Evolutionary conservation across 2,113 vertebrate species (phyloP), one percentile per base, ranked within the genome.

Genomic region (Corythornis madagascariensis): DNA sequence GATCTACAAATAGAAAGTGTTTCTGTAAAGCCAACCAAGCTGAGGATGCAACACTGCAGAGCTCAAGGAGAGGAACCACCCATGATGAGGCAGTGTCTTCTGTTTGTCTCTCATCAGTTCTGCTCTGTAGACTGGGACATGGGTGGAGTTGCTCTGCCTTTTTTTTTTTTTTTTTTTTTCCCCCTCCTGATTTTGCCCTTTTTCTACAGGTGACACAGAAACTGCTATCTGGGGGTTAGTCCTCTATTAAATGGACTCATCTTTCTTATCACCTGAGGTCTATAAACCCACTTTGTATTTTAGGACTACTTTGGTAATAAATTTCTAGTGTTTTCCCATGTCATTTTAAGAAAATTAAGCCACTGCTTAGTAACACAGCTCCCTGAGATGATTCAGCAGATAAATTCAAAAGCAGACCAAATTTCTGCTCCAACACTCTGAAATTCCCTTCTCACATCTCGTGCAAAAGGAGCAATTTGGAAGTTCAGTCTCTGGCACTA

Each of bases 381-480:
- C 83, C 79, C 25, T 11, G 33, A 56, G 86, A 86, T 17, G 47
- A 91, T 73, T 66, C 53, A 64, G 80, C 77, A 67, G 72, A 90
- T 86, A 40, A 71, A 75, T 86, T 95, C 83, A 90, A 88, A 95
- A 86, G 86, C 82, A 57, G 70, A 42, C 29, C 33, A 38, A 42
- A 83, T 94, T 77, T 70, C 72, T 48, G 43, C 61, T 77, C 57
- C 22, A 55, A 76, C 50, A 9, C 78, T 83, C 83, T 38, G 67
- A 88, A 71, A 90, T 59, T 57, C 83, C 43, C 56, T 94, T 94
- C 94, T 94, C 65, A 77, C 80, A 89, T 86, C 88, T 93, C 94
- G 55, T 88, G 86, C 60, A 90, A 63, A 88, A 89, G 89, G 53
- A 92, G 79, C 82, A 94, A 86, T 91, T 95, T 93, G 83, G 85